phyloP scores from a whole-genome alignment of 1,140 invertebrate genomes.

The Anadara kagoshimensis region DNA sequence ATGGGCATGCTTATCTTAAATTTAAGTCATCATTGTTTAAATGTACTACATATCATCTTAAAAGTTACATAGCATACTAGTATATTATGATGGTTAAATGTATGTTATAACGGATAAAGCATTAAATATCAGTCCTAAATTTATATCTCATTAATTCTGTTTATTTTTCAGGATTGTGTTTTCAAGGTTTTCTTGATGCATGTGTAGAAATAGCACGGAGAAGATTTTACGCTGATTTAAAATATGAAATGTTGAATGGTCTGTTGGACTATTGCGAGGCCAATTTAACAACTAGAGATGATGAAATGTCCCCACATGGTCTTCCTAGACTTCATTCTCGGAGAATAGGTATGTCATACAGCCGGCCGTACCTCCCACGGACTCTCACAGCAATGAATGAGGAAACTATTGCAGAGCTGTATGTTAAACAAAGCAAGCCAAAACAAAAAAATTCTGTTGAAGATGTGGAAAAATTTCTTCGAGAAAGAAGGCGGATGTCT shows the following conservation, averaged over 20 bases:
- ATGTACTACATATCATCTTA: no score
- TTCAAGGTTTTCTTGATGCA: constrained; percentile 65
- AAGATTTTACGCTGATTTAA: constrained; percentile 46
- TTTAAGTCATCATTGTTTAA: no score
- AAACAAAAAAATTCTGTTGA: constrained; percentile 21
- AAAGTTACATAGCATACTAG: no score
- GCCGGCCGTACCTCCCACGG: constrained; percentile 11
- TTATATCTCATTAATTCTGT: not conserved
- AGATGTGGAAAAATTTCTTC: constrained; percentile 34
- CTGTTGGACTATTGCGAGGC: constrained; percentile 57
- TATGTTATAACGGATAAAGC: no score
- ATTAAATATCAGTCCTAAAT: no score
- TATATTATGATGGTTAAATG: no score
- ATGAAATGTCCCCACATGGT: constrained; percentile 22
- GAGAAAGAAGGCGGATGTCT: constrained; percentile 23
- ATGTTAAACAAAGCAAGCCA: constrained; percentile 5
- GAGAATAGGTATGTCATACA: constrained; percentile 11
- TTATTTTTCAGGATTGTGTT: constrained; percentile 57
- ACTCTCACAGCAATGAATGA: constrained; percentile 20
- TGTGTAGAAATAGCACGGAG: constrained; percentile 59
- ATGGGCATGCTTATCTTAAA: no score
- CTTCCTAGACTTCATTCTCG: constrained; percentile 33
- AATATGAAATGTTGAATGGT: constrained; percentile 51
- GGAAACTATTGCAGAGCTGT: constrained; percentile 30
- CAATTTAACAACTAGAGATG: constrained; percentile 35